Percentiles rank a stretch among this genome's conserved stretches.
These are phyloP conservation scores for Artibeus jamaicensis DNA, from an alignment of 2,797 vertebrate species.

Conservation along the genomic window DNA sequence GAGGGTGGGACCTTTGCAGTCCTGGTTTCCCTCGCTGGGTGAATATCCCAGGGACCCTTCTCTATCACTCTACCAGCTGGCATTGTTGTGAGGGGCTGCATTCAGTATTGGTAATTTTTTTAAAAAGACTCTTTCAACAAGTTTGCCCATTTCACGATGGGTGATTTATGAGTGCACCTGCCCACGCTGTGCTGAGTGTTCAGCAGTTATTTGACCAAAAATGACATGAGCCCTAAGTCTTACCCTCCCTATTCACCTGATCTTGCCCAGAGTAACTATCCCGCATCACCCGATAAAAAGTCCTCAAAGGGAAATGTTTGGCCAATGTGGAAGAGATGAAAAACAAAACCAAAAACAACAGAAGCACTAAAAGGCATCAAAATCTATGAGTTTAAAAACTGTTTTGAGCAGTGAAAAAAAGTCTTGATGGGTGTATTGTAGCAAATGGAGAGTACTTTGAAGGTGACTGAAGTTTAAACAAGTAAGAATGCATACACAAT, in stretches of 20 bases:
- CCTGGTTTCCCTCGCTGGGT: not conserved
- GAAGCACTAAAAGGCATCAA: not conserved
- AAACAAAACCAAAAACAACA: not conserved
- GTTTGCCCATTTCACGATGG: not conserved
- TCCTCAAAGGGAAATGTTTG: not conserved
- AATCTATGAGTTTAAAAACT: not conserved
- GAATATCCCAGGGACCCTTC: not conserved
- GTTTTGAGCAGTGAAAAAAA: not conserved
- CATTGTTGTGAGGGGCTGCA: not conserved
- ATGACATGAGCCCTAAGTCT: not conserved
- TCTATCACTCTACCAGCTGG: not conserved
- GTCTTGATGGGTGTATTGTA: not conserved
- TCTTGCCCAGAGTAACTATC: not conserved
- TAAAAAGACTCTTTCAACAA: not conserved
- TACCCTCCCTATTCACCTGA: not conserved
- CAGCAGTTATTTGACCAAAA: not conserved
- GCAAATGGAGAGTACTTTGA: not conserved
- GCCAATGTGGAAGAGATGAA: not conserved
- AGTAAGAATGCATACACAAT: not conserved
- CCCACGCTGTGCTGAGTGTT: not conserved
- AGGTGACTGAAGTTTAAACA: not conserved
- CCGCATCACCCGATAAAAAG: not conserved
- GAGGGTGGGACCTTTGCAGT: not conserved
- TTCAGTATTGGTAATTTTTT: not conserved
- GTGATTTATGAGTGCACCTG: not conserved